Percentiles rank a stretch among this genome's conserved stretches.
Conservation (phyloP, 2,113 vertebrate genomes). For the Corythoichthys haematopterus region DNA sequence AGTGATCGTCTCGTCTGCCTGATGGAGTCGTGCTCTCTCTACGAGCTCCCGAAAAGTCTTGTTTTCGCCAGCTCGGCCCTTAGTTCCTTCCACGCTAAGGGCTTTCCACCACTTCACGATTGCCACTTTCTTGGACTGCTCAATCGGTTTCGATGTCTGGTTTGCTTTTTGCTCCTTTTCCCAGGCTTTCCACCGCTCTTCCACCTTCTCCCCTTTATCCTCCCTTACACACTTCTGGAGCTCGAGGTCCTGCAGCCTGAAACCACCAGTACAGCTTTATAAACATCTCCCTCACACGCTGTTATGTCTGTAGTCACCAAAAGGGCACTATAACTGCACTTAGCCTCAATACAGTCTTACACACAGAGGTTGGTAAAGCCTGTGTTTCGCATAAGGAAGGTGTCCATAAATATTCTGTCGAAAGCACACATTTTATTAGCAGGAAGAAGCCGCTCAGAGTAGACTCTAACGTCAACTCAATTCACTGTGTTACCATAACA, state of each 20-base stretch:
- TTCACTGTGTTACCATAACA: conserved; percentile 55
- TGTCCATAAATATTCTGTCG: conserved; percentile 47
- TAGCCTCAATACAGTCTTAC: conserved; percentile 34
- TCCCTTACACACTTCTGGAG: conserved; percentile 59
- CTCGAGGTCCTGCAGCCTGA: conserved; percentile 70
- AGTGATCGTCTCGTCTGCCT: conserved; percentile 44
- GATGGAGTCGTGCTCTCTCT: conserved; percentile 44
- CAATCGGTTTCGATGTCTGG: conserved; percentile 35
- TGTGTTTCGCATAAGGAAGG: conserved; percentile 34
- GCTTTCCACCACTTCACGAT: conserved; percentile 65
- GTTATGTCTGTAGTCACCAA: conserved; percentile 50
- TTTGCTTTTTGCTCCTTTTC: conserved; percentile 53
- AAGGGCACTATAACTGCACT: conserved; percentile 65
- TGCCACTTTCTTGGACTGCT: conserved; percentile 55
- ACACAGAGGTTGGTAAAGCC: conserved; percentile 36
- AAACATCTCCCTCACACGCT: conserved; percentile 53
- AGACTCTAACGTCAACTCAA: conserved; percentile 44
- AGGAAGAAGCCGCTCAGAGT: conserved; percentile 40
- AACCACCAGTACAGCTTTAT: conserved; percentile 54
- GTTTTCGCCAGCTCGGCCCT: conserved; percentile 18
- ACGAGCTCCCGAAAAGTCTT: conserved; percentile 17
- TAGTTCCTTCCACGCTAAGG: conserved; percentile 42
- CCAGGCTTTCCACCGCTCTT: conserved; percentile 45
- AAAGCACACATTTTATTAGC: conserved; percentile 58
- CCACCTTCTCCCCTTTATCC: conserved; percentile 61